phyloP scores from a whole-genome alignment of 1,140 invertebrate genomes.

The Panonychus citri region DNA sequence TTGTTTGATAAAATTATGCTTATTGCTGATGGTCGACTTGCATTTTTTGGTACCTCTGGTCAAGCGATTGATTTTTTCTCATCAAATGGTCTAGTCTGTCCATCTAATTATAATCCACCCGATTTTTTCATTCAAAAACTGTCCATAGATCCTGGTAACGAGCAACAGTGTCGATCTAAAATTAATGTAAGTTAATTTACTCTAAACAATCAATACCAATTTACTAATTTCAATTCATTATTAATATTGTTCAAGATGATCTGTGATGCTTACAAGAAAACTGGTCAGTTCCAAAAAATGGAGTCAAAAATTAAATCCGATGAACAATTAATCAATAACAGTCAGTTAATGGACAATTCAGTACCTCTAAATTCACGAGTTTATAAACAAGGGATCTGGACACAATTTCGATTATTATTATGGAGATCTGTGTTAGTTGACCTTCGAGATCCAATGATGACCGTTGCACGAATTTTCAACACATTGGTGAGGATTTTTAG shows the following conservation, averaged over 20 bases:
- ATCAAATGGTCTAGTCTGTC: too few relatives aligned
- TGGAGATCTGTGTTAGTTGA: background rate
- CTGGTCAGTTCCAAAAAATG: background rate
- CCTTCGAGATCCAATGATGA: background rate
- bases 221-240: background rate
- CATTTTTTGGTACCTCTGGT: too few relatives aligned
- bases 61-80: too few relatives aligned
- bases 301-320: background rate
- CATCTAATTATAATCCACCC: too few relatives aligned
- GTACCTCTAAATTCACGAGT: background rate
- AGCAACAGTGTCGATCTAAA: slow-evolving; percentile 30
- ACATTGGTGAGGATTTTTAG: background rate
- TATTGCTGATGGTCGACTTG: too few relatives aligned
- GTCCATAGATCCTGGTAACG: slow-evolving; percentile 57
- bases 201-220: too few relatives aligned
- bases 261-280: background rate
- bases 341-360: too few relatives aligned
- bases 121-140: too few relatives aligned
- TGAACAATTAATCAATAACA: too few relatives aligned
- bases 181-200: slow-evolving; percentile 18
- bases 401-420: background rate
- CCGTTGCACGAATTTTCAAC: background rate
- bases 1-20: too few relatives aligned
- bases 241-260: background rate
- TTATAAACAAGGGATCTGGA: background rate